Percentiles rank a stretch among this genome's conserved stretches.
Conservation (phyloP, 2,113 vertebrate genomes). For the Dermatemys mawii region DNA sequence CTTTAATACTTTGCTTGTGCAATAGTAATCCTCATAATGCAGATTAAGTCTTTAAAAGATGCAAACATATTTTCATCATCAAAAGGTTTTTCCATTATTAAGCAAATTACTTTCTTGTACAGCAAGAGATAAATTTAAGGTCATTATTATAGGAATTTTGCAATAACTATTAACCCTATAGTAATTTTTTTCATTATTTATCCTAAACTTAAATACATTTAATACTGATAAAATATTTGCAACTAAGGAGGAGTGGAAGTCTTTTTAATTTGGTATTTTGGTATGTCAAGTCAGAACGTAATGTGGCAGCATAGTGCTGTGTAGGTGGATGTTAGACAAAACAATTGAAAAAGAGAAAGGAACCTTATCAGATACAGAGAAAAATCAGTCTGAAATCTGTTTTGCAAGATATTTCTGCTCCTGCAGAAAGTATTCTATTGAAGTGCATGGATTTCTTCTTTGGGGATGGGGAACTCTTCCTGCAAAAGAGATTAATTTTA, state of each 20-base stretch:
- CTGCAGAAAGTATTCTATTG: not conserved
- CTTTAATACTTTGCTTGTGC: not conserved
- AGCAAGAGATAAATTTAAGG: not conserved
- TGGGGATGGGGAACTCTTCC: not conserved
- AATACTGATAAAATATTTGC: not conserved
- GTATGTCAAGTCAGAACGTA: slow-evolving; percentile 28
- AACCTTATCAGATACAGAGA: not conserved
- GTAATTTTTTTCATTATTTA: not conserved
- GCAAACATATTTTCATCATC: slow-evolving; percentile 32
- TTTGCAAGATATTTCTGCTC: slow-evolving; percentile 8
- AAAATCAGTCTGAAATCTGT: not conserved
- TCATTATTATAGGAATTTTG: slow-evolving; percentile 1
- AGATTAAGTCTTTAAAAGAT: not conserved
- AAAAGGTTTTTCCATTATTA: slow-evolving; percentile 11
- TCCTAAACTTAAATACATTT: slow-evolving; percentile 1
- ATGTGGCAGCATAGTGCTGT: not conserved
- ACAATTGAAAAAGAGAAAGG: not conserved
- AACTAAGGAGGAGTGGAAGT: slow-evolving; percentile 14
- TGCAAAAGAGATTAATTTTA: not conserved
- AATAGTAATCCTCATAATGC: not conserved
- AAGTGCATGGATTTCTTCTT: not conserved
- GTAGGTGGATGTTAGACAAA: not conserved
- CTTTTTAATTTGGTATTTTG: slow-evolving; percentile 31
- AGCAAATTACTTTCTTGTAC: not conserved
- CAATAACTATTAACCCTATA: not conserved